A percentile compares a stretch with the other conserved stretches of the same genome.
phyloP scores from a whole-genome alignment of 2,113 vertebrate genomes.

The Zosterops japonicus region DNA sequence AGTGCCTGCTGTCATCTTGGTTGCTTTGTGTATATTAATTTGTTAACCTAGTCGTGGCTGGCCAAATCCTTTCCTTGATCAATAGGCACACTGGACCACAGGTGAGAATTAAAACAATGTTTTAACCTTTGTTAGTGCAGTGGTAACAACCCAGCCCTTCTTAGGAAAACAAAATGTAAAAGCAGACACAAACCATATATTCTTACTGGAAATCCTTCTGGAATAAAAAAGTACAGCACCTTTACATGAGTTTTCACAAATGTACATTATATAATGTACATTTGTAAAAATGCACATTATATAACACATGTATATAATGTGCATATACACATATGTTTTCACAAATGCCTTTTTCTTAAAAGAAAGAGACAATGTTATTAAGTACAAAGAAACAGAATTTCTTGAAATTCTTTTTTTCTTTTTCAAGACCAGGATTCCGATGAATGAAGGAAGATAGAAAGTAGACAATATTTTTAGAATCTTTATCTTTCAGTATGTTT shows the following conservation, averaged over 20 bases:
- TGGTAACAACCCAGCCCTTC: background rate
- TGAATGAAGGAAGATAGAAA: background rate
- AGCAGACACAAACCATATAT: background rate
- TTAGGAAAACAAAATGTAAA: background rate
- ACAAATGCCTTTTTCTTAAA: background rate
- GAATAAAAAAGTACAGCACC: background rate
- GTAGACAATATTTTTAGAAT: background rate
- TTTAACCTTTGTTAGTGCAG: background rate
- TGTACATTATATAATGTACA: no score
- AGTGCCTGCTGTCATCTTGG: background rate
- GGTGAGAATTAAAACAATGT: background rate
- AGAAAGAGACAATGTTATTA: background rate
- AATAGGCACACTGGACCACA: background rate
- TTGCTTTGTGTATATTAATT: conserved; percentile 18
- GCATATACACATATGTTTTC: background rate
- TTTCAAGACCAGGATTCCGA: background rate
- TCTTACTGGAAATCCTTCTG: background rate
- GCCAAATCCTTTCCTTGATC: background rate
- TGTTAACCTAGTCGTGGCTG: background rate
- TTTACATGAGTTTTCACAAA: background rate
- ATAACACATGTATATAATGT: no score
- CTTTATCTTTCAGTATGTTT: background rate
- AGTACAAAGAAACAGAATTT: background rate
- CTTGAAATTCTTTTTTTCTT: background rate
- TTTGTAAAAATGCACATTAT: no score